phyloP scores from a whole-genome alignment of 2,888 invertebrate species.

The Sinentomon sp. region DNA sequence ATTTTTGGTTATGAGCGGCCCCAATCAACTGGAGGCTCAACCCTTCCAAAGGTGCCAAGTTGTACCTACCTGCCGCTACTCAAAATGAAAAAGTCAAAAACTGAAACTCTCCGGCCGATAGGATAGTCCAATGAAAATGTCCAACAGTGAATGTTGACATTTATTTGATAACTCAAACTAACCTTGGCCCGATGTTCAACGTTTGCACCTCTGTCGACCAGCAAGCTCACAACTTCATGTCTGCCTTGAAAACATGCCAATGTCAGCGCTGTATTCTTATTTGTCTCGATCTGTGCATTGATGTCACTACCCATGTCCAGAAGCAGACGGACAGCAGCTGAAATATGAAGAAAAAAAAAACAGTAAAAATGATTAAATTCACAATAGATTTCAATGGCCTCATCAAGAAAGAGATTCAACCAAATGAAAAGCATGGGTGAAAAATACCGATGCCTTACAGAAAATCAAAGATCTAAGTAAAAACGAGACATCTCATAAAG shows the following conservation, averaged over 20 bases:
- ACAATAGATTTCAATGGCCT: neutral
- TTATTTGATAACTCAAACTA: neutral
- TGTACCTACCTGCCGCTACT: too few species aligned
- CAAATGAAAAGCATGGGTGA: too few species aligned
- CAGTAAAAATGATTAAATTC: neutral
- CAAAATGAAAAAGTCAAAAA: too few species aligned
- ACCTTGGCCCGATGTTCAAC: constrained; percentile 95
- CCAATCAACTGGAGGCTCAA: too few species aligned
- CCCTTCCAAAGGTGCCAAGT: too few species aligned
- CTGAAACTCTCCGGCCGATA: too few species aligned
- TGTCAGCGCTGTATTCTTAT: constrained; percentile 91
- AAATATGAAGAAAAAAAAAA: constrained; percentile 17
- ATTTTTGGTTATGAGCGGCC: too few species aligned
- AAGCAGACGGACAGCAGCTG: constrained; percentile 69
- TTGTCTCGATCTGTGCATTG: constrained; percentile 98
- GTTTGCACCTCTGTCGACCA: constrained; percentile 87
- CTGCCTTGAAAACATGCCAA: constrained; percentile 97
- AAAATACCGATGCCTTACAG: too few species aligned
- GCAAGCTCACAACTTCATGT: constrained; percentile 86
- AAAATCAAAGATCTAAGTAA: too few species aligned
- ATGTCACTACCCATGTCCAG: constrained; percentile 97
- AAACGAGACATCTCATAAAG: too few species aligned
- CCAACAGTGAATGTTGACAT: neutral
- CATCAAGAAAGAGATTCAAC: too few species aligned
- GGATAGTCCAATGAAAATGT: too few species aligned